These are phyloP conservation scores for Amphiura filiformis DNA, from an alignment of 35 echinoderm and acorn worm species.

Conservation along the genomic window DNA sequence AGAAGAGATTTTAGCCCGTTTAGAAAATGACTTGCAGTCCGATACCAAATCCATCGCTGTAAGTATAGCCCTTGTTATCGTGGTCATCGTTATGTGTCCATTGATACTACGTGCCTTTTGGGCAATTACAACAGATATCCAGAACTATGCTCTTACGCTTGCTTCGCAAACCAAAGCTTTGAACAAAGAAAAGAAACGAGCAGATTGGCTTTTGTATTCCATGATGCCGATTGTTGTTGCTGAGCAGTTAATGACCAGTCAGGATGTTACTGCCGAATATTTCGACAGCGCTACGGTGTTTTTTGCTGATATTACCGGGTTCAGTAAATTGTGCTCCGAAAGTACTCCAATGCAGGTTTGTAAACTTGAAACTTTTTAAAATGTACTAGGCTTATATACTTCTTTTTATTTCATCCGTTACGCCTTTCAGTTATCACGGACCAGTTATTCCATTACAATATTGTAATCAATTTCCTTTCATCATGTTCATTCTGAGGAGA, in stretches of 20 bases:
- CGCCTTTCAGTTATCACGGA: too few species aligned
- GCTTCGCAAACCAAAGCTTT: slow-evolving; percentile 58
- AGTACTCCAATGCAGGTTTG: slow-evolving; percentile 59
- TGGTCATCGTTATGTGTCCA: slow-evolving; percentile 68
- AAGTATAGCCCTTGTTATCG: slow-evolving; percentile 53
- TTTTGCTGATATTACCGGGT: slow-evolving; percentile 53
- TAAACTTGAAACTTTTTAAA: neutral
- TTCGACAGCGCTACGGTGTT: slow-evolving; percentile 55
- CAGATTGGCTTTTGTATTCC: slow-evolving; percentile 57
- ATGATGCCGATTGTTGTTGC: slow-evolving; percentile 64
- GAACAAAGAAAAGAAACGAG: slow-evolving; percentile 57
- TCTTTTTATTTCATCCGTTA: too few species aligned
- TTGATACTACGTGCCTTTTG: slow-evolving; percentile 61
- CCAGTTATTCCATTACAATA: too few species aligned
- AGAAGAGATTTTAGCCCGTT: slow-evolving; percentile 35
- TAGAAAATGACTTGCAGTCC: slow-evolving; percentile 49
- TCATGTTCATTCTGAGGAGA: too few species aligned
- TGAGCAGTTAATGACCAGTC: slow-evolving; percentile 43
- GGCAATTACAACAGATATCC: slow-evolving; percentile 50
- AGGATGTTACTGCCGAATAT: slow-evolving; percentile 58
- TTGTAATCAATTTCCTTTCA: too few species aligned
- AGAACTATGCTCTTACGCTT: slow-evolving; percentile 61
- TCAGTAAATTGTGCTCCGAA: slow-evolving; percentile 47
- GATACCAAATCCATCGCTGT: slow-evolving; percentile 67
- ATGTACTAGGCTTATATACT: too few species aligned